phyloP scores from a whole-genome alignment of 2,888 invertebrate genomes.

The Agonopterix subpropinquella region DNA sequence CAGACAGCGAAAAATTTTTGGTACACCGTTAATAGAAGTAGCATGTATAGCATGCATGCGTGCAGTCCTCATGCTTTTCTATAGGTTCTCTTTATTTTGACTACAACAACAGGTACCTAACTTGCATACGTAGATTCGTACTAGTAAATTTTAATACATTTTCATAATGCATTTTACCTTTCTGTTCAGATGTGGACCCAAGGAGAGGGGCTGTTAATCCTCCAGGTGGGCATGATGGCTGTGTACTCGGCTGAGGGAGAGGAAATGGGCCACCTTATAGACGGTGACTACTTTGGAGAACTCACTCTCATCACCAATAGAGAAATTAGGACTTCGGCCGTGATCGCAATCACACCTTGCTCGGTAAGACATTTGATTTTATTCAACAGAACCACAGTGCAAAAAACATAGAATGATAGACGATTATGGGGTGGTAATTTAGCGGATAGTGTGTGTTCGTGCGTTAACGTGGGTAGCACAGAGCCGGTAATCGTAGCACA shows the following conservation, averaged over 20 bases:
- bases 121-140: too few species aligned
- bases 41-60: too few species aligned
- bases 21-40: too few species aligned
- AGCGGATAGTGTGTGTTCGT: neutral
- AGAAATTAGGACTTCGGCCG: constrained; percentile 19
- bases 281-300: constrained; percentile 33
- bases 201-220: constrained; percentile 27
- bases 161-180: too few species aligned
- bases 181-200: constrained; percentile 18
- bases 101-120: too few species aligned
- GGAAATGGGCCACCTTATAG: constrained; percentile 27
- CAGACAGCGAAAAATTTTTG: too few species aligned
- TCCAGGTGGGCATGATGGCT: constrained; percentile 24
- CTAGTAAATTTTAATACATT: neutral
- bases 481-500: too few species aligned
- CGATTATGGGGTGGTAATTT: neutral
- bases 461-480: too few species aligned
- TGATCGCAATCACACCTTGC: constrained; percentile 23
- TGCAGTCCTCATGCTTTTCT: too few species aligned
- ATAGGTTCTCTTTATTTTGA: too few species aligned
- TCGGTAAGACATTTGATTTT: constrained; percentile 15
- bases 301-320: constrained; percentile 28
- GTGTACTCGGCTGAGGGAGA: constrained; percentile 18
- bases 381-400: neutral
- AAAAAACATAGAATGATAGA: neutral